phyloP scores from a whole-genome alignment of 92 coral and sea anemone species.

The Chrysogorgia sp. region DNA sequence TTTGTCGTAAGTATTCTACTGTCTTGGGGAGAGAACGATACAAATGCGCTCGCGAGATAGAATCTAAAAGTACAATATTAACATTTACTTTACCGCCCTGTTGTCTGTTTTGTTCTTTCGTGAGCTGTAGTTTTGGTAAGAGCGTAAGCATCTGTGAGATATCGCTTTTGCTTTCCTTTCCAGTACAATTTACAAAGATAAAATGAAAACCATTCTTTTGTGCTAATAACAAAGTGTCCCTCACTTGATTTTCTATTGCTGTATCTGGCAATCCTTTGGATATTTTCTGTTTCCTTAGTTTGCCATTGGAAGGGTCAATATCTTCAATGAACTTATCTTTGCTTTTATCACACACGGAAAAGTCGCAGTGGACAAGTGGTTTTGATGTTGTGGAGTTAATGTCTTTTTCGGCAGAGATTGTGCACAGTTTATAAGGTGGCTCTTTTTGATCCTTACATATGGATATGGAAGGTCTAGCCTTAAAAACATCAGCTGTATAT shows the following conservation, averaged over 20 bases:
- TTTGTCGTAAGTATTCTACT: neutral
- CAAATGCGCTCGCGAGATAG: no score
- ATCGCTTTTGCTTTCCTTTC: neutral
- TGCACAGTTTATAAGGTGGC: neutral
- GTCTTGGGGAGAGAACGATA: slow-evolving; percentile 2
- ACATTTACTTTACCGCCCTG: neutral
- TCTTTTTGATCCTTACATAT: slow-evolving; percentile 3
- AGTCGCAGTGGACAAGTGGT: neutral
- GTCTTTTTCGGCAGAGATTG: neutral
- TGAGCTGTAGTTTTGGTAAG: neutral
- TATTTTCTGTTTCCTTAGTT: neutral
- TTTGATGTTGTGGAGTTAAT: neutral
- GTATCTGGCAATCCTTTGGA: neutral
- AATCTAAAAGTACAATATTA: neutral
- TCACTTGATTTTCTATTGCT: neutral
- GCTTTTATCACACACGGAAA: neutral
- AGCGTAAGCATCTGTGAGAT: slow-evolving; percentile 7
- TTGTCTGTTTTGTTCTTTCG: neutral
- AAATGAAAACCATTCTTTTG: neutral
- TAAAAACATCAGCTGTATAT: neutral
- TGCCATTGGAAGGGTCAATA: neutral
- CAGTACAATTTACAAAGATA: neutral
- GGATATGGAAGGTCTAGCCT: neutral
- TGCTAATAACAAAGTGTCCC: neutral
- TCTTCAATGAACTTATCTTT: neutral